A percentile compares a stretch with the other conserved stretches of the same genome.
Conservation (phyloP, 1,140 invertebrate genomes). For the Drosophila aff. region DNA sequence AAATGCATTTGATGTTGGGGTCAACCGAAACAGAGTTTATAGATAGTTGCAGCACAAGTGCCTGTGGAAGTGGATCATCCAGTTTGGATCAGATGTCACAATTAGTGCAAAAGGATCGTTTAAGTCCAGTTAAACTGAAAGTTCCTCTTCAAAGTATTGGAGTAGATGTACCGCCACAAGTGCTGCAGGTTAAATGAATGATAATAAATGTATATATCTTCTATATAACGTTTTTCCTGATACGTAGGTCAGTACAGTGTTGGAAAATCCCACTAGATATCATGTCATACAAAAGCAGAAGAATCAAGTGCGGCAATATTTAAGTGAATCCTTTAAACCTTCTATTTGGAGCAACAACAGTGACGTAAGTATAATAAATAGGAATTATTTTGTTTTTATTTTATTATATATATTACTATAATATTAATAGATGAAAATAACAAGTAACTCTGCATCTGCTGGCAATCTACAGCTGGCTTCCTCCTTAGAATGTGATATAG, state of each 20-base stretch:
- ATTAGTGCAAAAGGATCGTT: constrained; percentile 45
- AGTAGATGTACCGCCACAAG: constrained; percentile 92
- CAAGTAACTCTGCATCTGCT: constrained; percentile 46
- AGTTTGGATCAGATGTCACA: constrained; percentile 62
- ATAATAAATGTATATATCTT: background rate
- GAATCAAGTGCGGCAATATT: constrained; percentile 93
- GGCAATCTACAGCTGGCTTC: constrained; percentile 53
- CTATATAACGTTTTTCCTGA: background rate
- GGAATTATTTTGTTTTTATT: background rate
- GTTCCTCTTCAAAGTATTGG: constrained; percentile 87
- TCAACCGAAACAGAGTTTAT: constrained; percentile 45
- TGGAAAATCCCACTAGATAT: constrained; percentile 96
- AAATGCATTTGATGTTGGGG: constrained; percentile 47
- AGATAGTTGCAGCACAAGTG: constrained; percentile 49
- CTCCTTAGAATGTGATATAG: constrained; percentile 27
- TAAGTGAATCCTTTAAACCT: constrained; percentile 91
- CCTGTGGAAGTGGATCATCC: constrained; percentile 49
- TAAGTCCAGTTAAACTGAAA: constrained; percentile 86
- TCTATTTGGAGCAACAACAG: constrained; percentile 66
- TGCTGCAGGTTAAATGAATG: constrained; percentile 88
- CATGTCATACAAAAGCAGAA: constrained; percentile 96
- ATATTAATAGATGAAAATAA: constrained; percentile 35
- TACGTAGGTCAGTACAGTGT: constrained; percentile 90
- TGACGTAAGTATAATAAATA: constrained; percentile 40
- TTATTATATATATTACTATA: background rate